These are phyloP conservation scores for Phalangium opilio DNA, from an alignment of 2,888 invertebrate species.

Conservation along the genomic window DNA sequence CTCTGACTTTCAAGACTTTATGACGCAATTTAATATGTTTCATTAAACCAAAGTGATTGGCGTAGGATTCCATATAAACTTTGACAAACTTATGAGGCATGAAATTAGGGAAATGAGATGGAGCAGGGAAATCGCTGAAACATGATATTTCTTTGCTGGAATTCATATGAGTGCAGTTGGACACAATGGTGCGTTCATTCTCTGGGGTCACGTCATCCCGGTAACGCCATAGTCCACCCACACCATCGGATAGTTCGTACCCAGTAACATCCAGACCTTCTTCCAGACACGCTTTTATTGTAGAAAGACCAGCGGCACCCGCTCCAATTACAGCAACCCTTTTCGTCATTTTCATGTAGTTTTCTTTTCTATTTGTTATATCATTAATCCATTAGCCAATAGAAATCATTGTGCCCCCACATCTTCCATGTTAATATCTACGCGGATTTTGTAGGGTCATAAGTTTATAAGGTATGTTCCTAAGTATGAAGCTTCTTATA, in stretches of 20 bases:
- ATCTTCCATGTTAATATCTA: too few relatives aligned
- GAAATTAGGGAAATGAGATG: constrained; percentile 31
- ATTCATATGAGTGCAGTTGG: constrained; percentile 30
- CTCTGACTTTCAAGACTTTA: constrained; percentile 22
- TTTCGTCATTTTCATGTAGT: too few relatives aligned
- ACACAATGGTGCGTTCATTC: constrained; percentile 23
- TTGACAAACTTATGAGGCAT: constrained; percentile 32
- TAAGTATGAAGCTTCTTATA: too few relatives aligned
- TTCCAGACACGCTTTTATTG: constrained; percentile 30
- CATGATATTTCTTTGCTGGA: constrained; percentile 31
- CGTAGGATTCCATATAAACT: constrained; percentile 27
- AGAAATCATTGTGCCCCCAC: too few relatives aligned
- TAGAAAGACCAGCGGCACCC: too few relatives aligned
- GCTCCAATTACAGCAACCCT: too few relatives aligned
- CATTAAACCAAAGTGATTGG: constrained; percentile 20
- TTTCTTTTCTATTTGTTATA: too few relatives aligned
- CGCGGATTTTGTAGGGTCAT: too few relatives aligned
- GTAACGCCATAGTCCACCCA: constrained; percentile 30
- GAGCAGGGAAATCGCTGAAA: constrained; percentile 34
- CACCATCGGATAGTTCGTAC: constrained; percentile 27
- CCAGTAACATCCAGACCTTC: constrained; percentile 28
- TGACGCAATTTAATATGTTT: constrained; percentile 16
- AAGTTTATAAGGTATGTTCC: too few relatives aligned
- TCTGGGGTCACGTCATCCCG: constrained; percentile 21
- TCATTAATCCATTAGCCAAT: too few relatives aligned